A percentile compares a stretch with the other conserved stretches of the same genome.
These are phyloP conservation scores for Pseudorhombus dupliciocellatus DNA, from an alignment of 2,113 vertebrate species.

Conservation along the genomic window DNA sequence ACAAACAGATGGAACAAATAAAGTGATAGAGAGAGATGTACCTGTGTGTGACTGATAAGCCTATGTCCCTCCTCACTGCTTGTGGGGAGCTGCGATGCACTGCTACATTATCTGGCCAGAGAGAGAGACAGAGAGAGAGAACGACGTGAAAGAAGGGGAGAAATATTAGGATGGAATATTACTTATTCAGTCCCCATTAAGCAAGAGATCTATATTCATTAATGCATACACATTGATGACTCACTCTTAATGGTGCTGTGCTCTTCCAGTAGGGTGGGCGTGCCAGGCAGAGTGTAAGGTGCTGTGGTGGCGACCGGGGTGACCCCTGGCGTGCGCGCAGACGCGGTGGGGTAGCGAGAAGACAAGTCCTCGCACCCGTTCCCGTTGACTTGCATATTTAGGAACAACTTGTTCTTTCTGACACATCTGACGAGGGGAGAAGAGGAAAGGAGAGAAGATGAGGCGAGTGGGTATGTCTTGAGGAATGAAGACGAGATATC, in stretches of 20 bases:
- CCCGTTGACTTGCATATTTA: conserved; percentile 79
- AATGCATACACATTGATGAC: conserved; percentile 22
- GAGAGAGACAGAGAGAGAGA: conserved; percentile 39
- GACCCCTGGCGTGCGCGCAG: conserved; percentile 65
- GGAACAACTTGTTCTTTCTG: conserved; percentile 80
- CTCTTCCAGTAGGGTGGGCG: conserved; percentile 82
- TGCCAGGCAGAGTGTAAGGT: conserved; percentile 80
- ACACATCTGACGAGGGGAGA: conserved; percentile 82
- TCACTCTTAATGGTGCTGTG: conserved; percentile 80
- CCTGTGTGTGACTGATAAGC: conserved; percentile 95
- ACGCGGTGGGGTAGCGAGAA: conserved; percentile 75
- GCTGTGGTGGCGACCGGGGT: conserved; percentile 61
- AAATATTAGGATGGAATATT: not conserved
- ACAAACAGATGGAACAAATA: not conserved
- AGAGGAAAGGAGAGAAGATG: not conserved
- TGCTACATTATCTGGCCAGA: conserved; percentile 79
- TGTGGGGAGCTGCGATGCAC: conserved; percentile 92
- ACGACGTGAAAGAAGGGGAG: not conserved
- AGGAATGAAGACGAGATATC: not conserved
- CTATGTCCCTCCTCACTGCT: conserved; percentile 92
- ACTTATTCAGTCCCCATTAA: not conserved
- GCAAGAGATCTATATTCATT: not conserved
- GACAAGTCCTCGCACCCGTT: conserved; percentile 80
- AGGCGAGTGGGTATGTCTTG: not conserved
- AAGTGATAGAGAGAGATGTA: conserved; percentile 44